Base-by-base conservation (phyloP, 2,797 vertebrate genomes). In the Gadopsis bispinosus region DNA sequence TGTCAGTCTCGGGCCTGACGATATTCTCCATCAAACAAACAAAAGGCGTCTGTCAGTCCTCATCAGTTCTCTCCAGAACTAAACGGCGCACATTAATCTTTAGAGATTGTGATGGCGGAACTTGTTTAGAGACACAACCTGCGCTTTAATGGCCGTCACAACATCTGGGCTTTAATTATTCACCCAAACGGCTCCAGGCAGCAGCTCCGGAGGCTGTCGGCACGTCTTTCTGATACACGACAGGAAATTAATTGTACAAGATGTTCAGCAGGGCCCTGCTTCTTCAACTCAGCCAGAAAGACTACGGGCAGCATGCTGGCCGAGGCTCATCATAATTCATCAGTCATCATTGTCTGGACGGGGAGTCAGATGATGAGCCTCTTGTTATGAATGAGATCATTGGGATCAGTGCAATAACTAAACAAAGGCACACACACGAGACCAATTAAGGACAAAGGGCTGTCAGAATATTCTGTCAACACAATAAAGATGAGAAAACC, bases 131-230 rank as follows among this genome's bases (percentile, higher is more conserved):
- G 75, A 75, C 39, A 37, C 68, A 70, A 31, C 56, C 69, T 71
- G 77, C 31, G 51, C 45, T 56, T 65, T 80, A 76, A 65, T 54
- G 39, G 61, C 58, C 73, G 39, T 33, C 17, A 41, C 73, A 80
- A 80, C 75, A 79, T 83, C 81, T 84, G 81, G 71, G 17, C 50
- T 82, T 75, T 77, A 77, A 86, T 89, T 85, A 85, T 82, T 85
- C 69, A 86, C 70, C 10, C 19, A 12, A 19, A 31, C 20, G 3
- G 63, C 39, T 70, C 72, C 72, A 66, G 75, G 77, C 71, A 69
- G 58, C 64, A 10, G 83, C 63, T 37, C 7, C 1, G 13, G 62
- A 72, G 43, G 48, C 69, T 31, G 79, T 77, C 66, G 7, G 66
- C 70, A 33, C 37, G 16, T 76, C 68, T 14, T 35, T 31, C 41